Evolutionary conservation across 2,888 invertebrate genomes (phyloP).

Genomic region (Ischnura elegans): DNA sequence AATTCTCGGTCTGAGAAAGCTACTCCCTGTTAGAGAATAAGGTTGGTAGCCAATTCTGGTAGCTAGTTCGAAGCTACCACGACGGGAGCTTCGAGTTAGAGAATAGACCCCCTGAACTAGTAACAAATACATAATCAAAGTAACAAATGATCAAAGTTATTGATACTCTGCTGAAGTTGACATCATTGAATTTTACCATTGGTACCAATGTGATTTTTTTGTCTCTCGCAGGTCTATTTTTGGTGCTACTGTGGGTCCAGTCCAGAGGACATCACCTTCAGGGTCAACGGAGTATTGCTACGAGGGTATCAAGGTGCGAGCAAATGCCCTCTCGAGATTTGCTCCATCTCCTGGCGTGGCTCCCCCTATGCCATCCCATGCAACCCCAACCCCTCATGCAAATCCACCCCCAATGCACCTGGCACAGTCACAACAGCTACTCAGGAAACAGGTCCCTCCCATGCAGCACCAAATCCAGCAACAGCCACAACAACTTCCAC

Average conservation of each 20-base stretch:
- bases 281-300: slow-evolving; percentile 76
- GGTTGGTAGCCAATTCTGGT: too few relatives aligned
- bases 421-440: slow-evolving; percentile 68
- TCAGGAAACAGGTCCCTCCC: slow-evolving; percentile 68
- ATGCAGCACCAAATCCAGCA: slow-evolving; percentile 66
- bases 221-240: slow-evolving; percentile 85
- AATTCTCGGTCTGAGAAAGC: too few relatives aligned
- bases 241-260: slow-evolving; percentile 91
- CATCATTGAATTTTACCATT: background rate
- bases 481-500: slow-evolving; percentile 69
- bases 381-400: slow-evolving; percentile 68
- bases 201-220: slow-evolving; percentile 33
- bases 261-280: slow-evolving; percentile 74
- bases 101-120: too few relatives aligned
- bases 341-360: slow-evolving; percentile 68
- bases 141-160: background rate
- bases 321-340: slow-evolving; percentile 81
- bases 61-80: too few relatives aligned
- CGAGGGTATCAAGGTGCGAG: slow-evolving; percentile 85
- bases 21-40: too few relatives aligned
- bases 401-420: slow-evolving; percentile 46
- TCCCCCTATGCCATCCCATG: slow-evolving; percentile 56
- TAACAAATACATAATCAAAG: too few relatives aligned
- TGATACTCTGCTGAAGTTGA: background rate
- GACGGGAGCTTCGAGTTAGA: too few relatives aligned